Evolutionary conservation across 2,113 vertebrate species (phyloP).

Genomic region (Gorilla gorilla): DNA sequence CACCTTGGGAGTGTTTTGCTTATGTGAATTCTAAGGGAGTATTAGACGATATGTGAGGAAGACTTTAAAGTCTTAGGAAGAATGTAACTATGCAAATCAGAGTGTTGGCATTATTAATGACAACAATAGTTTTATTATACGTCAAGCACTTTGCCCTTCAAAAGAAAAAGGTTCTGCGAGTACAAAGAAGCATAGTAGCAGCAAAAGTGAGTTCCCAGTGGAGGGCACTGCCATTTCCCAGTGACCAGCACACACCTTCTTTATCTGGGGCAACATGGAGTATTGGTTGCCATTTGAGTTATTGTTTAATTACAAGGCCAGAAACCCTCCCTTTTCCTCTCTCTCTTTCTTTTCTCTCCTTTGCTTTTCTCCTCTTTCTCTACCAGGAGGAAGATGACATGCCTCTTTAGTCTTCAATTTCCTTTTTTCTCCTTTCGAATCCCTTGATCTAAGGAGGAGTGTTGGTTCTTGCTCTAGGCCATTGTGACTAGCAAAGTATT

Average conservation of each 20-base stretch:
- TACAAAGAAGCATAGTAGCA: background rate
- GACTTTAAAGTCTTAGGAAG: constrained; percentile 13
- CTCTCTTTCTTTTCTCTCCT: background rate
- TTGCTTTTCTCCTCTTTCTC: background rate
- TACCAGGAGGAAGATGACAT: background rate
- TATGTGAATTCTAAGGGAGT: background rate
- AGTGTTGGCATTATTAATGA: background rate
- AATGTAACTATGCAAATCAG: background rate
- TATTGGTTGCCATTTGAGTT: background rate
- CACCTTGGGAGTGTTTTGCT: background rate
- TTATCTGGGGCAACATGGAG: background rate
- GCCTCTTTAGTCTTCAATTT: background rate
- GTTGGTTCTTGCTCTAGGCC: background rate
- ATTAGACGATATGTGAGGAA: background rate
- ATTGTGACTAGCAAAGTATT: background rate
- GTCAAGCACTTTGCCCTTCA: background rate
- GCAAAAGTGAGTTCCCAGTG: background rate
- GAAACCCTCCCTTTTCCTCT: background rate
- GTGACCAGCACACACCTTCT: background rate
- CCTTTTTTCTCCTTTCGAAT: background rate
- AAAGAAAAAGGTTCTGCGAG: background rate
- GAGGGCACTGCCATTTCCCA: background rate
- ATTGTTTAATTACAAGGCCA: background rate
- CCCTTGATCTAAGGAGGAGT: background rate
- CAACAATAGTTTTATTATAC: background rate